Percentiles rank a stretch among this genome's conserved stretches.
Evolutionary conservation across 2,797 vertebrate genomes (phyloP).

Genomic region (Harpagifer antarcticus): DNA sequence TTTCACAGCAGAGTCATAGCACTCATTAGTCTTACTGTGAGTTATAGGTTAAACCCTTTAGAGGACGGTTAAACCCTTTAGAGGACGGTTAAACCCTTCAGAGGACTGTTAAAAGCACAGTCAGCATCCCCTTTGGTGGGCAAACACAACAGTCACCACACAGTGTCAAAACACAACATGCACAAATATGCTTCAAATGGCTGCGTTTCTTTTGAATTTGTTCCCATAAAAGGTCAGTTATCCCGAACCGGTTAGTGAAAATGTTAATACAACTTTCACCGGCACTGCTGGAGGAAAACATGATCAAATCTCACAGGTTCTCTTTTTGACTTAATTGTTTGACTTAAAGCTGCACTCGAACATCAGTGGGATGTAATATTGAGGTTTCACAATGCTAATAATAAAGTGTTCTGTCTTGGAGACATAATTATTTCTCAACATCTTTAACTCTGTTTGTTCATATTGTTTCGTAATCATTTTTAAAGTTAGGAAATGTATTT

Average conservation of each 20-base stretch:
- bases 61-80: slow-evolving; percentile 49
- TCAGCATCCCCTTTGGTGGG: slow-evolving; percentile 59
- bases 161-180: slow-evolving; percentile 55
- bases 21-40: slow-evolving; percentile 51
- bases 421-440: not conserved
- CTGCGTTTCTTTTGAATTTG: slow-evolving; percentile 14
- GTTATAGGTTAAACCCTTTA: slow-evolving; percentile 29
- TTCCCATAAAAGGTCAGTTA: slow-evolving; percentile 6
- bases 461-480: not conserved
- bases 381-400: not conserved
- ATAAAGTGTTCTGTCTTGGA: not conserved
- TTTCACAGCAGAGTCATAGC: slow-evolving; percentile 49
- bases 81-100: slow-evolving; percentile 29
- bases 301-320: not conserved
- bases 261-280: slow-evolving; percentile 6
- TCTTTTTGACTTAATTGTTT: not conserved
- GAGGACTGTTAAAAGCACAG: slow-evolving; percentile 51
- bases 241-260: slow-evolving; percentile 14
- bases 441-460: not conserved
- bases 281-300: not conserved
- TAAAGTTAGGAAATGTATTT: not conserved
- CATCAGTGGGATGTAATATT: not conserved
- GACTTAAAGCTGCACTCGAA: slow-evolving; percentile 53
- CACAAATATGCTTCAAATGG: slow-evolving; percentile 37
- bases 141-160: slow-evolving; percentile 43